Base-by-base conservation (phyloP, 2,113 vertebrate species). In the Thinocorus orbignyianus region DNA sequence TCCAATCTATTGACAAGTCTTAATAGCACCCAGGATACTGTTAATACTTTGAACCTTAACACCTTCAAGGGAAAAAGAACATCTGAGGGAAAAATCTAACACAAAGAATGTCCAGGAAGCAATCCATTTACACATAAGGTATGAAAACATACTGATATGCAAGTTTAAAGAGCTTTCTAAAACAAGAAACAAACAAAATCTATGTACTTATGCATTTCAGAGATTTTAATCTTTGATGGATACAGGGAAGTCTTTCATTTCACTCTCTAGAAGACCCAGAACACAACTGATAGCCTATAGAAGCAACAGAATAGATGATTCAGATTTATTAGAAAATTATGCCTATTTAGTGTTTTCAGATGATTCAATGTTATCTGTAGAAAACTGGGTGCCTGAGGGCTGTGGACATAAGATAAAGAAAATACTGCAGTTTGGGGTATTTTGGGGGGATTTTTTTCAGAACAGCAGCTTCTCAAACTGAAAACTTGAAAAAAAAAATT, bases 151-250 rank as follows among this genome's bases (percentile, higher is more conserved):
- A 81, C 15, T 15, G 48, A 90, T 81, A 46, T 25, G 8, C 25
- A 91, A 86, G 76, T 69, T 86, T 86, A 68, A 93, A 94, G 72
- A 88, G 35, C 31, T 74, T 86, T 78, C 76, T 69, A 81, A 86
- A 92, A 78, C 55, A 79, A 30, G 25, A 58, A 62, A 64, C 39
- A 37, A 92, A 80, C 17, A 92, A 52, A 26, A 26, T 52, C 17
- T 33, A 57, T 0, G 25, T 25, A 62, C 70, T 86, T 39, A 51
- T 69, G 37, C 3, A 12, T 77, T 92, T 73, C 54, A 81, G 52
- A 88, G 55, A 64, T 64, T 73, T 88, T 80, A 28, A 24, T 74
- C 60, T 78, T 92, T 76, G 65, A 16, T 70, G 65, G 19, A 64
- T 70, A 73, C 41, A 52, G 33, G 33, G 10, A 92, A 86, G 28